phyloP scores from a whole-genome alignment of 2,888 invertebrate genomes.

The Galerucella pusilla region DNA sequence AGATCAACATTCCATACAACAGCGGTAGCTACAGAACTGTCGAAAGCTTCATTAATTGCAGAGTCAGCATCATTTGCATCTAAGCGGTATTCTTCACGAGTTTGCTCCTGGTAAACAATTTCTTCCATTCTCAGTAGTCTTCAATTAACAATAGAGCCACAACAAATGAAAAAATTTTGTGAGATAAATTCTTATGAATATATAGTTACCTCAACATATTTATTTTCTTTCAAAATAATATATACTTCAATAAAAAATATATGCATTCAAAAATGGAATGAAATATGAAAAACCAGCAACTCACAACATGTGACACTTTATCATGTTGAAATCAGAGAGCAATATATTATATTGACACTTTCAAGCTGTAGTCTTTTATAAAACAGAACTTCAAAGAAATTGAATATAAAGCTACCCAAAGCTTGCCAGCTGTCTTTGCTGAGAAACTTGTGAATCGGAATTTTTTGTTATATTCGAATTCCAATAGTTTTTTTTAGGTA shows the following conservation, averaged over 20 bases:
- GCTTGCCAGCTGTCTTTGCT: not conserved
- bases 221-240: not conserved
- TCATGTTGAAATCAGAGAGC: conserved; percentile 11
- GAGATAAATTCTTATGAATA: too few species aligned
- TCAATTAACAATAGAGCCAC: too few species aligned
- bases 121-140: too few species aligned
- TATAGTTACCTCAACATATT: too few species aligned
- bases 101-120: too few species aligned
- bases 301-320: conserved; percentile 4
- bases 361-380: conserved; percentile 5
- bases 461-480: not conserved
- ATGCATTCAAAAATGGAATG: not conserved
- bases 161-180: too few species aligned
- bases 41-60: too few species aligned
- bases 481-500: not conserved
- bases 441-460: not conserved
- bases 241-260: not conserved
- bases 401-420: conserved; percentile 2
- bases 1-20: too few species aligned
- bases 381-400: conserved; percentile 7
- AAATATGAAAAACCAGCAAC: not conserved
- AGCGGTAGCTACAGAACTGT: too few species aligned
- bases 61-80: too few species aligned
- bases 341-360: conserved; percentile 14
- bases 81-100: too few species aligned